Evolutionary conservation across 2,888 invertebrate species (phyloP), one percentile per base, ranked within the genome.

Genomic region (Drosophila histrio): DNA sequence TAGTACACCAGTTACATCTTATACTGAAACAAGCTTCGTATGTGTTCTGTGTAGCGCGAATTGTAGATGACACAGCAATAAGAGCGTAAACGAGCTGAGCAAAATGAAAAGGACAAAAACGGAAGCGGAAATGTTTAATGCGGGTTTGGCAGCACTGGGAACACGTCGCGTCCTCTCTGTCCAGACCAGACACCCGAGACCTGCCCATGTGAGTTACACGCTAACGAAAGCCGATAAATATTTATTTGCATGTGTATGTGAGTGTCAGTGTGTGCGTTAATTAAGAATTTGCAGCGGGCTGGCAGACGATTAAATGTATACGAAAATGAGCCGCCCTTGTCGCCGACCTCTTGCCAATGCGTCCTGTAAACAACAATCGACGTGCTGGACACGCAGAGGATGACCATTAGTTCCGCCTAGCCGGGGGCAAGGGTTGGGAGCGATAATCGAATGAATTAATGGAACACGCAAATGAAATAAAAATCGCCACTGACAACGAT

Each of bases 381-480:
- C 34, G 60, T 53, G 64, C 68, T 59, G 73, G 68, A 77, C 85
- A 81, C 76, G 81, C 76, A 85, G 60, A 63, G 66, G 36, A 62
- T 38, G 68, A 71, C 82, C 82, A 85, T 81, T 85, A 82, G 81
- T 78, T 72, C 50, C 60, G 66, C 47, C 47, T 50, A 63, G 17
- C 15, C 13, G 26, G 28, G 28, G 62, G 50, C 24, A 60, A 46
- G 60, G 62, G 46, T 39, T 52, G 58, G 46, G 11, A 24, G 38
- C 78, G 84, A 76, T 85, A 85, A 82, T 82, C 82, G 82, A 82
- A 85, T 82, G 72, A 81, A 82, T 82, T 85, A 82, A 82, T 76
- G 82, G 57, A 69, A 73, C 75, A 79, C 79, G 73, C 77, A 80
- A 74, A 74, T 68, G 80, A 80, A 80, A 84, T 80, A 80, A 77